phyloP scores from a whole-genome alignment of 1,140 invertebrate species.

The Lordiphosa stackelbergi region DNA sequence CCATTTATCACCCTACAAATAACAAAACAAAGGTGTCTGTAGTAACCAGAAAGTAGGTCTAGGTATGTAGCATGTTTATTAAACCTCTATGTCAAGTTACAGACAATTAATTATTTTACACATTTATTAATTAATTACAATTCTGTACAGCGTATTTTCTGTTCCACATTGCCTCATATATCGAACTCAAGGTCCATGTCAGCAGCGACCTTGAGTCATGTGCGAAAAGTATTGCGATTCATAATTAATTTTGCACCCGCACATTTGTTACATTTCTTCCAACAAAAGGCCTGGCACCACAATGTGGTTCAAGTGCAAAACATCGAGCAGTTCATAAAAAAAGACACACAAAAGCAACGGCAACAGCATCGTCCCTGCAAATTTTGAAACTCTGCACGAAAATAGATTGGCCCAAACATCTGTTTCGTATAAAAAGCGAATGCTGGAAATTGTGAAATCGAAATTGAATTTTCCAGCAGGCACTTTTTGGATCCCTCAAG shows the following conservation, averaged over 20 bases:
- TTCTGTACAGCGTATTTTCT: too few species aligned
- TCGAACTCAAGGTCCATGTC: too few species aligned
- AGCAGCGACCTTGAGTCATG: conserved; percentile 46
- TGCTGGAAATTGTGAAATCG: conserved; percentile 22
- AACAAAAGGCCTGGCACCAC: conserved; percentile 7
- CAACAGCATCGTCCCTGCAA: conserved; percentile 12
- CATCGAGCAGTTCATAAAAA: conserved; percentile 19
- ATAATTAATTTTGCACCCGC: conserved; percentile 41
- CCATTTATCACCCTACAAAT: too few species aligned
- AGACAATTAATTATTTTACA: too few species aligned
- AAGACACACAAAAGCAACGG: conserved; percentile 15
- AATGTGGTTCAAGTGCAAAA: conserved; percentile 57
- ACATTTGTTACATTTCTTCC: conserved; percentile 34
- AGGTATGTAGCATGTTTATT: too few species aligned
- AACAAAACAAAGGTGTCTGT: too few species aligned
- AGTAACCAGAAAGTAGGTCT: too few species aligned
- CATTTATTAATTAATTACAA: too few species aligned
- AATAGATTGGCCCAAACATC: conserved; percentile 55
- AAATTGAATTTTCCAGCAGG: conserved; percentile 38
- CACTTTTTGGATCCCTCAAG: conserved; percentile 14
- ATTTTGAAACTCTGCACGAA: conserved; percentile 41
- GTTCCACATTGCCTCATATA: too few species aligned
- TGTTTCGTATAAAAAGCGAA: conserved; percentile 55
- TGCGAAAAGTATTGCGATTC: conserved; percentile 35
- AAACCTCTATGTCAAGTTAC: too few species aligned